These are phyloP conservation scores for Tetanocera ferruginea DNA, from an alignment of 2,888 invertebrate species.

Conservation along the genomic window DNA sequence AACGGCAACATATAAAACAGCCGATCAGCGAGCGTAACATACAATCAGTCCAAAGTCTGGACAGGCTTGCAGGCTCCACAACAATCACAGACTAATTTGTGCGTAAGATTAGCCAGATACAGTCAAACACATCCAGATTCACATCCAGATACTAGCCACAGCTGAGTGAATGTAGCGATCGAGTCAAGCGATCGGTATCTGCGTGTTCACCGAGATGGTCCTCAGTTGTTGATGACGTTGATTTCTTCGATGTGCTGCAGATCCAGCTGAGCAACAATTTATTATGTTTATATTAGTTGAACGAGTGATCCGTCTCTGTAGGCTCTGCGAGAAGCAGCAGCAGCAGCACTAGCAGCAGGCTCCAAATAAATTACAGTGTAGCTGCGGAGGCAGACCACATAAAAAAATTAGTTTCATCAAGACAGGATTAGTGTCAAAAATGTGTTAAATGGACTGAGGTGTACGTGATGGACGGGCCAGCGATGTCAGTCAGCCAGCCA, in stretches of 20 bases:
- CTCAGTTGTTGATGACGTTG: conserved; percentile 1
- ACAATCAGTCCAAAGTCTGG: background rate
- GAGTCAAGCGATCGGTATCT: conserved; percentile 7
- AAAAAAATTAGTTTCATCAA: conserved; percentile 70
- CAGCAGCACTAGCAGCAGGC: conserved; percentile 14
- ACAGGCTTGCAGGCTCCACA: background rate
- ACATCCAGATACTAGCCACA: conserved; percentile 6
- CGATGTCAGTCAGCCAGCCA: conserved; percentile 47
- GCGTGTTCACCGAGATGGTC: background rate
- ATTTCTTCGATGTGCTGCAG: conserved; percentile 9
- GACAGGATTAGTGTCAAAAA: conserved; percentile 70
- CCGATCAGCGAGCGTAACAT: background rate
- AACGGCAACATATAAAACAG: background rate
- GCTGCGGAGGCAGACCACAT: conserved; percentile 58
- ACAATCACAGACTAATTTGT: conserved; percentile 21
- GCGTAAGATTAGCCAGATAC: conserved; percentile 20
- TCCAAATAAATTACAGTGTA: conserved; percentile 61
- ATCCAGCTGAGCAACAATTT: conserved; percentile 32
- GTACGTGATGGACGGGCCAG: conserved; percentile 65
- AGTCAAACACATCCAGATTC: conserved; percentile 4
- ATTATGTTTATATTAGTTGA: conserved; percentile 25
- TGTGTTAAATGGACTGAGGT: conserved; percentile 71
- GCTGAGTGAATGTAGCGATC: background rate
- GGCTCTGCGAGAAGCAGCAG: background rate
- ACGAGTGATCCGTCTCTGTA: conserved; percentile 26